A percentile compares a stretch with the other conserved stretches of the same genome.
Conservation (phyloP, 2,888 invertebrate species). For the Athrips mouffetella region DNA sequence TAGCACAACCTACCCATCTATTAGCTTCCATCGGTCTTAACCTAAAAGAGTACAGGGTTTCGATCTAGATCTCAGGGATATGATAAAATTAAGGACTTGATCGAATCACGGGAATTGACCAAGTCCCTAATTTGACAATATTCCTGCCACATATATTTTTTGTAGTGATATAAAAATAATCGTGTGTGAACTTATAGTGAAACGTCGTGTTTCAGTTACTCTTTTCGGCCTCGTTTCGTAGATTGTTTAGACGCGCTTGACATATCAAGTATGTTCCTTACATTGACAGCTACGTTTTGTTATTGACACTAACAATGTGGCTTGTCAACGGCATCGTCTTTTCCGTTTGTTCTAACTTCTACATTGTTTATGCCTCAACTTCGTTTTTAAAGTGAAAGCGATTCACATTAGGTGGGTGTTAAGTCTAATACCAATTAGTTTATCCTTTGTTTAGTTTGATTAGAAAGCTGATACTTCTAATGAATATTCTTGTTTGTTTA, state of each 20-base stretch:
- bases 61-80: too few relatives aligned
- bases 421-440: not conserved
- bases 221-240: not conserved
- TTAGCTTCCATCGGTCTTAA: too few relatives aligned
- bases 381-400: constrained; percentile 4
- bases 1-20: too few relatives aligned
- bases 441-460: constrained; percentile 2
- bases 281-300: constrained; percentile 7
- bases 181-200: too few relatives aligned
- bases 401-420: not conserved
- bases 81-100: too few relatives aligned
- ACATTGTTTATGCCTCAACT: too few relatives aligned
- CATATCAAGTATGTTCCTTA: not conserved
- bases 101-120: too few relatives aligned
- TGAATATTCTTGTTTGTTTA: too few relatives aligned
- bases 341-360: not conserved
- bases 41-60: too few relatives aligned
- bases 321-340: not conserved
- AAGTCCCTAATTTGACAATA: too few relatives aligned
- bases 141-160: too few relatives aligned
- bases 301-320: constrained; percentile 2
- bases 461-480: constrained; percentile 5
- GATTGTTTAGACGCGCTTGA: not conserved
- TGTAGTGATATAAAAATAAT: too few relatives aligned
- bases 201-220: not conserved